phyloP scores from a whole-genome alignment of 2,888 invertebrate genomes.

The Thumatha senex region DNA sequence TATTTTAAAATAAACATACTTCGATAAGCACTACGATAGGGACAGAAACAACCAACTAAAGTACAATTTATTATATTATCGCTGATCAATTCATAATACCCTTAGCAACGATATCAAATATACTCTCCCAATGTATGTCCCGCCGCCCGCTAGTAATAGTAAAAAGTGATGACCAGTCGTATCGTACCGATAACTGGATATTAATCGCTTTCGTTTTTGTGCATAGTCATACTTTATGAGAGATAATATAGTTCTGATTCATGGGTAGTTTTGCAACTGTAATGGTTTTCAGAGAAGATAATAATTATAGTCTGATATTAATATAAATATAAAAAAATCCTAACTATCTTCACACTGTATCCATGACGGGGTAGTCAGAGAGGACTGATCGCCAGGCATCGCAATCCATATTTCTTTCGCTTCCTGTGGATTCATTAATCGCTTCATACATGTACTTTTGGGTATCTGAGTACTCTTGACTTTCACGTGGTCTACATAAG shows the following conservation, averaged over 20 bases:
- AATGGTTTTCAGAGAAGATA: background rate
- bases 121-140: constrained; percentile 8
- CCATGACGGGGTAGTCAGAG: too few relatives aligned
- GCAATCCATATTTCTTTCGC: too few relatives aligned
- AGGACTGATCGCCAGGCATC: too few relatives aligned
- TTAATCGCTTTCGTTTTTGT: constrained; percentile 41
- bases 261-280: constrained; percentile 10
- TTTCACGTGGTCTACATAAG: too few relatives aligned
- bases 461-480: too few relatives aligned
- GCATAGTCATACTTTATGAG: constrained; percentile 25
- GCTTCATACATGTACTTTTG: too few relatives aligned
- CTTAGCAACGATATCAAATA: background rate
- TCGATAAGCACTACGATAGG: too few relatives aligned
- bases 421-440: too few relatives aligned
- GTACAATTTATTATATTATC: constrained; percentile 2
- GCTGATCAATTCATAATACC: constrained; percentile 5
- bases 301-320: background rate
- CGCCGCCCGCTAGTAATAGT: constrained; percentile 8
- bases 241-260: constrained; percentile 26
- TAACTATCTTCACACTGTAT: too few relatives aligned
- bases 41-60: background rate
- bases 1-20: too few relatives aligned
- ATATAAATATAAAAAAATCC: too few relatives aligned
- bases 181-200: constrained; percentile 26
- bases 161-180: constrained; percentile 36